Conservation (phyloP, 1,140 invertebrate genomes). For the Antheraea pernyi region DNA sequence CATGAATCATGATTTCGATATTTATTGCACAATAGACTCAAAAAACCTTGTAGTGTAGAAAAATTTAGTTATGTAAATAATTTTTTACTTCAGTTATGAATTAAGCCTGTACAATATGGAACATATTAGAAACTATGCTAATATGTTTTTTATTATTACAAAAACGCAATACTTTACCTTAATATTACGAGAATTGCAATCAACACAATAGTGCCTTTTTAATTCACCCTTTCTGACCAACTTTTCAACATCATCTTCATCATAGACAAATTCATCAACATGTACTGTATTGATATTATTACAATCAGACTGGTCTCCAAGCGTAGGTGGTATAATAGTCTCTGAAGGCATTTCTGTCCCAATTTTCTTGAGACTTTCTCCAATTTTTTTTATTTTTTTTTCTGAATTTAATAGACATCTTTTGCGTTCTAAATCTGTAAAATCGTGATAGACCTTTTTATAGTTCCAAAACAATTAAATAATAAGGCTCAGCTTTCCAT, state of each 20-base stretch:
- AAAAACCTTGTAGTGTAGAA: no score
- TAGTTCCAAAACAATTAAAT: background rate
- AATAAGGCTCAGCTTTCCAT: no score
- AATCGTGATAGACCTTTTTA: background rate
- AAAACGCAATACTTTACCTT: conserved; percentile 41
- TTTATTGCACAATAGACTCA: no score
- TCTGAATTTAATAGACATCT: conserved; percentile 45
- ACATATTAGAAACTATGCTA: no score
- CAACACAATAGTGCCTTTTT: conserved; percentile 81
- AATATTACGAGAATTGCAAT: conserved; percentile 83
- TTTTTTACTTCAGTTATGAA: no score
- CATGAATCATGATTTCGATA: no score
- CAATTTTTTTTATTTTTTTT: conserved; percentile 73
- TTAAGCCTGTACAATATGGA: no score
- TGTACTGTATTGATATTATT: conserved; percentile 80
- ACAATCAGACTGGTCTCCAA: conserved; percentile 83
- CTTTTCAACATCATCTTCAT: conserved; percentile 82
- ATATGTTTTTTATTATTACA: no score
- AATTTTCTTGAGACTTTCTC: conserved; percentile 76
- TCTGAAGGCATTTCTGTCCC: conserved; percentile 81
- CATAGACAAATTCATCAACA: conserved; percentile 87
- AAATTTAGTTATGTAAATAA: no score
- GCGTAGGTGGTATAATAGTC: conserved; percentile 75
- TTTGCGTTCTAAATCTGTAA: conserved; percentile 62
- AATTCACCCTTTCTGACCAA: conserved; percentile 82